Evolutionary conservation across 2,797 vertebrate genomes (phyloP).

Genomic region (Philypnodon macrostomus): DNA sequence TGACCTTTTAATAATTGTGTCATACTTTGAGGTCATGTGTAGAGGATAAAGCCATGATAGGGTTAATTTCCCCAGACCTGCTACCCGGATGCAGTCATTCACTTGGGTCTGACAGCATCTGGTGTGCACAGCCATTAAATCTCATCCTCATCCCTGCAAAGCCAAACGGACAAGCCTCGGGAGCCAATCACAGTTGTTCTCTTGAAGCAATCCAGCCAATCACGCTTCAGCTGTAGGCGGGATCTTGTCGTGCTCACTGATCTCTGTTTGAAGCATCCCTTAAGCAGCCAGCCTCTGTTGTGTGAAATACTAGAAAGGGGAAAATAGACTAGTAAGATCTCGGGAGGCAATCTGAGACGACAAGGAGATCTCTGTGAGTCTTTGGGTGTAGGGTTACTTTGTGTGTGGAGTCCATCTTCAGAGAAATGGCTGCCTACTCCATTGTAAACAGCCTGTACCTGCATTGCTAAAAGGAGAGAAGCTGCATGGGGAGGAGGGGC

Average conservation of each 20-base stretch:
- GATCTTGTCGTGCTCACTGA: conserved; percentile 49
- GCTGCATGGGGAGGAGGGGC: conserved; percentile 60
- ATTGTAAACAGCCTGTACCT: conserved; percentile 69
- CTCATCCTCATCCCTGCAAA: conserved; percentile 75
- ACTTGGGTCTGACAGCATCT: conserved; percentile 71
- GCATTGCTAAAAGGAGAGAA: conserved; percentile 65
- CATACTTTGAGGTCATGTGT: conserved; percentile 6
- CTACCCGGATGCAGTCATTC: conserved; percentile 76
- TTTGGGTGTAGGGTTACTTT: conserved; percentile 36
- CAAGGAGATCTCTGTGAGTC: conserved; percentile 38
- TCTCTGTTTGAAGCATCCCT: conserved; percentile 78
- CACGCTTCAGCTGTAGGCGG: conserved; percentile 51
- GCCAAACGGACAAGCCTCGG: conserved; percentile 55
- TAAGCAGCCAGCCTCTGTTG: conserved; percentile 66
- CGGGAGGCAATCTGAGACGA: conserved; percentile 43
- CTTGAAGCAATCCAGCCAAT: conserved; percentile 65
- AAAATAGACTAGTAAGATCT: conserved; percentile 43
- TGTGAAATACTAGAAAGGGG: conserved; percentile 68
- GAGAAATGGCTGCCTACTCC: conserved; percentile 60
- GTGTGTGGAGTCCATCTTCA: conserved; percentile 41
- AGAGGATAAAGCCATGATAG: conserved; percentile 46
- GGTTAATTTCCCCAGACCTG: conserved; percentile 72
- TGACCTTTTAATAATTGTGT: conserved; percentile 7
- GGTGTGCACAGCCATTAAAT: conserved; percentile 72
- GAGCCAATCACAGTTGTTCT: conserved; percentile 63